Evolutionary conservation across 2,888 invertebrate species (phyloP).

Genomic region (Leistus spinibarbis): DNA sequence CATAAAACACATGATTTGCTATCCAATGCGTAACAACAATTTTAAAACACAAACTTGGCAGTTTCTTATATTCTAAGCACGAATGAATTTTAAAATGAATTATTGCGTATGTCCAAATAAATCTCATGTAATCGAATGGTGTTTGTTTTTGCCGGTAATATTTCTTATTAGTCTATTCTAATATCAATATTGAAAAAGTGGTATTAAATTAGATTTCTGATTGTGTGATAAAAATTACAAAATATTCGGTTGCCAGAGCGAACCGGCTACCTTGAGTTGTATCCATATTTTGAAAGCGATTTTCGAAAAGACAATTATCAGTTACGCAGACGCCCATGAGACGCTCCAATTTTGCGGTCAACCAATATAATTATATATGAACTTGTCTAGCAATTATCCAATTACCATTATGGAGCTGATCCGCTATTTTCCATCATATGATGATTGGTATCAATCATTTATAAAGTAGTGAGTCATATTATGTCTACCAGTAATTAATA

Average conservation of each 20-base stretch:
- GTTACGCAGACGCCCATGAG: background rate
- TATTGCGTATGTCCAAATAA: background rate
- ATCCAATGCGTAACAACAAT: background rate
- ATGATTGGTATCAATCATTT: background rate
- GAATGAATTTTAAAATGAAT: background rate
- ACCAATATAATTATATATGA: background rate
- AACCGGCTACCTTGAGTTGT: no score
- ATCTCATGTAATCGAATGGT: background rate
- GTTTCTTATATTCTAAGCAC: background rate
- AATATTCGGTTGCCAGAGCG: background rate
- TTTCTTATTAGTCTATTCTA: background rate
- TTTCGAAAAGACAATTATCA: background rate
- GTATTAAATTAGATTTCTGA: background rate
- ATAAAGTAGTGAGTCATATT: background rate
- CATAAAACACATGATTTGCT: background rate
- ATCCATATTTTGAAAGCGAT: background rate
- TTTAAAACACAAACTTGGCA: background rate
- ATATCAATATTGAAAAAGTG: background rate
- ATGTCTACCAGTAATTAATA: no score
- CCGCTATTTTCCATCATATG: background rate
- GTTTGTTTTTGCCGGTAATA: background rate
- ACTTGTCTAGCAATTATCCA: background rate
- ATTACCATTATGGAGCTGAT: background rate
- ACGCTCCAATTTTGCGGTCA: background rate
- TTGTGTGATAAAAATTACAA: background rate